Evolutionary conservation across 2,888 invertebrate genomes (phyloP), one percentile per base, ranked within the genome.

Genomic region (Parascotia fuliginaria): DNA sequence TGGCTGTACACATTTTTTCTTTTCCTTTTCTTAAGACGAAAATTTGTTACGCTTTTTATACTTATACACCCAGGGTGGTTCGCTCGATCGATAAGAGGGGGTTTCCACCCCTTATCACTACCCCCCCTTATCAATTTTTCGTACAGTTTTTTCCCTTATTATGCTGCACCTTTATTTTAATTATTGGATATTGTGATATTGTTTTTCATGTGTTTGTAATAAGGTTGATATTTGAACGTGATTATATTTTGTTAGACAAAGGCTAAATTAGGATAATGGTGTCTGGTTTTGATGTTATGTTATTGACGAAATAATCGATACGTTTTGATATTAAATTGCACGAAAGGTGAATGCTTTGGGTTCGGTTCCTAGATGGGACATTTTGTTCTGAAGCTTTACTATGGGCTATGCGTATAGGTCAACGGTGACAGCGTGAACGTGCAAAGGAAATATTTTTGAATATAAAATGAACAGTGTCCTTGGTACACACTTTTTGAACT

Each of bases 11-110:
- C 89, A 88, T 92, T 92, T 92, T 92, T 91, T 91, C 90, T 89
- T 89, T 90, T 91, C 90, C 87, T 91, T 92, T 91, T 91, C 92
- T 92, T 91, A 91, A 91, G 91, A 92, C 92, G 92, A 91, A 92
- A 91, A 92, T 92, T 92, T 92, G 92, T 92, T 91, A 92, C 92
- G 90, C 89, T 92, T 92, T 92, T 91, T 92, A 91, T 92, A 91
- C 88, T 88, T 91, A 87, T 87, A 88, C 77, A 65, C 65, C 60
- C 55, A 66, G 84, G 85, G 86, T 78, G 83, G 81, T 60, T 56
- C 49, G 67, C 63, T 81, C 86, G 91, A 89, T 91, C 91, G 87
- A 90, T 90, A 89, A 53, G 62, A 65, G 79, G 73, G 73, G 54
- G 40, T 50, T 39, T 57, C 52, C 56, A 77, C 82, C 78, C 85